Base-by-base conservation (phyloP, 1,140 invertebrate genomes). In the Penaeus japonicus region DNA sequence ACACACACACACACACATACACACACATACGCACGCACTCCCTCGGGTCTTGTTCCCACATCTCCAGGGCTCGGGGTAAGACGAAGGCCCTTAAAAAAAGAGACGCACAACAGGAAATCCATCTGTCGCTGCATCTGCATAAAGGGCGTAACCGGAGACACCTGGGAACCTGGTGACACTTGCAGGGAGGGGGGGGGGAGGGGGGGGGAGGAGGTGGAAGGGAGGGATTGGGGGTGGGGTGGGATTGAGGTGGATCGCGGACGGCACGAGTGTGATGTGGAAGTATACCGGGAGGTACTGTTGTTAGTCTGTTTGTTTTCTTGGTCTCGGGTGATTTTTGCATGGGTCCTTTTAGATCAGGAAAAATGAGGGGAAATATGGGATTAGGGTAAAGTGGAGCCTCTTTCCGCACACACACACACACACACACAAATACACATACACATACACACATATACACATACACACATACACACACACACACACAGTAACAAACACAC, bases 61-160 rank as follows among this genome's bases (percentile, higher is more conserved):
- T 47, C 47, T 47, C 47, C 47, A 47, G 47, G 47, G 47, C 47
- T 47, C 47, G 5, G 47, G 47, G 5, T 12, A 47, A 12, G 10
- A 10, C 7, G 47, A n/a, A 7, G 47, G 47, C 47, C 47, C 47
- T 47, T 47, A 47, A 47, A 47, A 70, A 73, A 84, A 75, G 75
- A 84, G 35, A 39, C 73, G 18, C 47, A n/a, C 54, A 35, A 86
- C 84, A 86, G 55, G 84, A 86, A 86, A 86, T 84, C 83, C 83
- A 53, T 84, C 83, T 75, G 65, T 84, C 83, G 53, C 83, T 84
- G 35, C 30, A 39, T 84, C n/a, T 84, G 83, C 83, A 84, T 84
- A 84, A 84, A 84, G 65, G 62, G 62, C 32, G 83, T 84, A 84
- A 84, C 70, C 30, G 24, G 22, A 84, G 83, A 84, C 47, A 84